Conservation (phyloP, 1,140 invertebrate species). For the Drosophila rufa region DNA sequence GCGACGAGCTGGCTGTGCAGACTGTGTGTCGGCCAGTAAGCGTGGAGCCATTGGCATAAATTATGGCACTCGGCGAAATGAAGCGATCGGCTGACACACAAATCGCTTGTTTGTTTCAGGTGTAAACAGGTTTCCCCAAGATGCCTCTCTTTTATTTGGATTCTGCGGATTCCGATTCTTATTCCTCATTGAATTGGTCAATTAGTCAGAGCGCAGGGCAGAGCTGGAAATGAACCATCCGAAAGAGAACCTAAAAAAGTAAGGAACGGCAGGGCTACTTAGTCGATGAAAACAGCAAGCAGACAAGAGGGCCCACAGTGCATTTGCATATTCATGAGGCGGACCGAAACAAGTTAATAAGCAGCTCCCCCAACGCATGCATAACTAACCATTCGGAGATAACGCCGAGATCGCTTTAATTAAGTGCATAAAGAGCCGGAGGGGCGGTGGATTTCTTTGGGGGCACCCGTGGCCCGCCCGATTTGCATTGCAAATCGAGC, state of each 20-base stretch:
- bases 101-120: slow-evolving; percentile 67
- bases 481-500: slow-evolving; percentile 74
- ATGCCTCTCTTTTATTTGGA: slow-evolving; percentile 28
- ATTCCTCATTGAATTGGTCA: slow-evolving; percentile 57
- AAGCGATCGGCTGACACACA: slow-evolving; percentile 77
- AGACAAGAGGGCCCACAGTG: slow-evolving; percentile 46
- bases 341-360: slow-evolving; percentile 76
- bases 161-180: slow-evolving; percentile 21
- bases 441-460: slow-evolving; percentile 31
- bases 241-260: slow-evolving; percentile 3
- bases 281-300: slow-evolving; percentile 35
- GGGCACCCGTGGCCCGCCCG: slow-evolving; percentile 23
- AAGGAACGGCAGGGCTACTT: slow-evolving; percentile 48
- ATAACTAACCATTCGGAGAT: slow-evolving; percentile 65
- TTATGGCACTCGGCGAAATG: slow-evolving; percentile 70
- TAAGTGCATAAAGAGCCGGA: slow-evolving; percentile 67
- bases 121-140: slow-evolving; percentile 67
- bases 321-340: slow-evolving; percentile 75
- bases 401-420: slow-evolving; percentile 67
- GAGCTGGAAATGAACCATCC: slow-evolving; percentile 55
- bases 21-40: slow-evolving; percentile 65
- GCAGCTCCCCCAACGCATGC: slow-evolving; percentile 64
- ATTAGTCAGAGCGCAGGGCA: slow-evolving; percentile 62
- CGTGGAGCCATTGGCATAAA: slow-evolving; percentile 70
- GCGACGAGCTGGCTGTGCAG: slow-evolving; percentile 61